These are phyloP conservation scores for Vulpes ferrilata DNA, from an alignment of 2,113 vertebrate species.

Conservation along the genomic window DNA sequence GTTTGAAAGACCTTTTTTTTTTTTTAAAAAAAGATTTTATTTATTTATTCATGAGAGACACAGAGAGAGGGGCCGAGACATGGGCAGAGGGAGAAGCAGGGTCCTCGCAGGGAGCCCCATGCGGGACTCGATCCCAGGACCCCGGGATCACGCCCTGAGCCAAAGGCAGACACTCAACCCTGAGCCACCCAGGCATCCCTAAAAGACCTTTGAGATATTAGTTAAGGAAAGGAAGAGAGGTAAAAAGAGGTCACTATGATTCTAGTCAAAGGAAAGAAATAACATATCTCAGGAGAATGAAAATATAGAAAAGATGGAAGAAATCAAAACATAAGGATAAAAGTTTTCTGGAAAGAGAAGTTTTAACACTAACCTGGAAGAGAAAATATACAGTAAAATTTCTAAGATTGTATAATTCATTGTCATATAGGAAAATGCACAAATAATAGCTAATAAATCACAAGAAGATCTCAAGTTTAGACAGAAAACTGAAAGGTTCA, in stretches of 20 bases:
- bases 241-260: not conserved
- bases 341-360: conserved; percentile 12
- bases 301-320: conserved; percentile 10
- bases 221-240: not conserved
- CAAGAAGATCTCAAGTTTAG: not conserved
- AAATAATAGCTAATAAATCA: conserved; percentile 17
- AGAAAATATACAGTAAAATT: conserved; percentile 2
- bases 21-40: too few species aligned
- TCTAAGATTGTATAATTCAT: not conserved
- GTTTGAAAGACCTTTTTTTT: conserved; percentile 20
- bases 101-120: too few species aligned
- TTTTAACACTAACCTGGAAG: conserved; percentile 39
- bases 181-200: not conserved
- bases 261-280: not conserved
- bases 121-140: too few species aligned
- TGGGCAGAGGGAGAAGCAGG: too few species aligned
- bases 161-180: too few species aligned
- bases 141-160: too few species aligned
- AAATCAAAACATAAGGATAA: not conserved
- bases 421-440: not conserved
- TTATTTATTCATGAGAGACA: too few species aligned
- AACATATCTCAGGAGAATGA: not conserved
- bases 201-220: conserved; percentile 33
- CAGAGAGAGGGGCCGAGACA: too few species aligned
- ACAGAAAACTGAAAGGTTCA: conserved; percentile 43